Evolutionary conservation across 2,888 invertebrate genomes (phyloP).

Genomic region (Drosophila anceps): DNA sequence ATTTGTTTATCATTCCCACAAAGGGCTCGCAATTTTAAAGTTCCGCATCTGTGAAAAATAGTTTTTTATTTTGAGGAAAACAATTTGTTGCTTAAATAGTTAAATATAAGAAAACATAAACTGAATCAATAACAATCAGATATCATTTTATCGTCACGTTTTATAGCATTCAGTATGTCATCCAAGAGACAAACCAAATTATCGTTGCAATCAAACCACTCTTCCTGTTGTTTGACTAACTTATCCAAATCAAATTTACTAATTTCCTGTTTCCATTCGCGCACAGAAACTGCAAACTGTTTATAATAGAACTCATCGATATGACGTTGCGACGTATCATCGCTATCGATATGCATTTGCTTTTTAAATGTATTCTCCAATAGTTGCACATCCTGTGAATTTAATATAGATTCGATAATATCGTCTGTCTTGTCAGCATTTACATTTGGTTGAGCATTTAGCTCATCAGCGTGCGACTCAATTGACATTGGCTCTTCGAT

Average conservation of each 20-base stretch:
- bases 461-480: slow-evolving; percentile 6
- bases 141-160: slow-evolving; percentile 70
- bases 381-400: slow-evolving; percentile 78
- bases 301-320: slow-evolving; percentile 77
- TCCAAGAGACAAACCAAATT: slow-evolving; percentile 90
- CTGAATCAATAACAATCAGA: slow-evolving; percentile 80
- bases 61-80: slow-evolving; percentile 8
- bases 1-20: not conserved
- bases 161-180: slow-evolving; percentile 87
- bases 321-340: slow-evolving; percentile 34
- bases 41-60: slow-evolving; percentile 14
- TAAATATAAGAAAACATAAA: slow-evolving; percentile 9
- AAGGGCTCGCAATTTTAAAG: not conserved
- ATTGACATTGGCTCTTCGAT: slow-evolving; percentile 22
- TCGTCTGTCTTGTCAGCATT: slow-evolving; percentile 60
- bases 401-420: slow-evolving; percentile 79
- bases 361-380: slow-evolving; percentile 87
- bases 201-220: slow-evolving; percentile 90
- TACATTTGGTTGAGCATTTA: slow-evolving; percentile 8
- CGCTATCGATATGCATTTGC: slow-evolving; percentile 82
- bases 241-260: slow-evolving; percentile 87
- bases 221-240: slow-evolving; percentile 87
- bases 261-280: slow-evolving; percentile 88
- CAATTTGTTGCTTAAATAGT: not conserved
- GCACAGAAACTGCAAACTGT: slow-evolving; percentile 86